Evolutionary conservation across 1,140 invertebrate species (phyloP).

Genomic region (Polypedilum vanderplanki): DNA sequence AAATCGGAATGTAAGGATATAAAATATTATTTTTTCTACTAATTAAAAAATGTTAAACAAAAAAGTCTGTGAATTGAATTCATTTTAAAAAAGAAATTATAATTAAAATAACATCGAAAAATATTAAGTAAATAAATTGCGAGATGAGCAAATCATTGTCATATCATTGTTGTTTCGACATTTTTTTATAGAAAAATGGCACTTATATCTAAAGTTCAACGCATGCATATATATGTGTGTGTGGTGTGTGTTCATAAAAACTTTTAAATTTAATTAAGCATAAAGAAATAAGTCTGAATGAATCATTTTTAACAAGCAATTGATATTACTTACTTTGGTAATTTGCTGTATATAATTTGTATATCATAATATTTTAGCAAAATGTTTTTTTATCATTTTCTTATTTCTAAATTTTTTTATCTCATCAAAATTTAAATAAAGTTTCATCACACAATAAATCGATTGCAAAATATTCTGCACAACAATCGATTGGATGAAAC

Average conservation of each 20-base stretch:
- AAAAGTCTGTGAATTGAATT: conserved; percentile 13
- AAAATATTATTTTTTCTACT: background rate
- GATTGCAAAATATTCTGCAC: background rate
- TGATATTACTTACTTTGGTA: conserved; percentile 19
- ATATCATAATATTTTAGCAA: background rate
- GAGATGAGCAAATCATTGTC: conserved; percentile 24
- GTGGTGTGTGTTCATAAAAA: background rate
- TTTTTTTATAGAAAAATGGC: background rate
- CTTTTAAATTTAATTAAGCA: background rate
- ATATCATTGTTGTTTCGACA: background rate
- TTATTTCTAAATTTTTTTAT: background rate
- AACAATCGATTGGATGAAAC: background rate
- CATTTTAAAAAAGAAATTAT: conserved; percentile 1
- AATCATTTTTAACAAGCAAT: background rate
- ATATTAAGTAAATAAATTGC: conserved; percentile 21
- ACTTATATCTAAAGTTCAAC: background rate
- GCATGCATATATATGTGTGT: background rate
- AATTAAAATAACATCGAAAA: background rate
- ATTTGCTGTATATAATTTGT: conserved; percentile 24
- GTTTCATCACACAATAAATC: background rate
- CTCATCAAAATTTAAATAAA: background rate
- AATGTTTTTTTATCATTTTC: too few species aligned
- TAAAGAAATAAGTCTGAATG: conserved; percentile 2
- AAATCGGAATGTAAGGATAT: too few species aligned
- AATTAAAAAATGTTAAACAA: background rate